Conservation (phyloP, 2,113 vertebrate species). For the Entomyzon cyanotis region DNA sequence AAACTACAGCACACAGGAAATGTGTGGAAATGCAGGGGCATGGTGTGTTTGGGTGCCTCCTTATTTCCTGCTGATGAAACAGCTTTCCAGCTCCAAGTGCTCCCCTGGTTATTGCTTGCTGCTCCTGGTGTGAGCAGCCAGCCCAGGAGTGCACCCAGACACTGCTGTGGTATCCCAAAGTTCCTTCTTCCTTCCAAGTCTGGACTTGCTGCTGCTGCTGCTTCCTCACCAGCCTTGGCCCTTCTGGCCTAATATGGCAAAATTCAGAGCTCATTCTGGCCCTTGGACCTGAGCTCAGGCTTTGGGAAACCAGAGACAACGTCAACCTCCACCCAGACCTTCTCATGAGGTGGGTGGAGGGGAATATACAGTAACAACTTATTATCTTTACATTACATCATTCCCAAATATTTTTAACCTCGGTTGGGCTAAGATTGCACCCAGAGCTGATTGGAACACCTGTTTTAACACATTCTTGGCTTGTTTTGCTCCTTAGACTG, state of each 20-base stretch:
- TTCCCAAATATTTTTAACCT: slow-evolving; percentile 56
- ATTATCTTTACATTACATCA: slow-evolving; percentile 33
- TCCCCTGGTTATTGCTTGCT: background rate
- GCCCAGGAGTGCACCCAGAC: background rate
- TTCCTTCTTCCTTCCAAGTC: background rate
- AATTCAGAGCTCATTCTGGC: background rate
- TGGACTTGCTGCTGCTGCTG: background rate
- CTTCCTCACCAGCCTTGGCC: background rate
- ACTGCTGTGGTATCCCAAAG: background rate
- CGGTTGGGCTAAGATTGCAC: slow-evolving; percentile 34
- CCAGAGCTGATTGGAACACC: slow-evolving; percentile 37
- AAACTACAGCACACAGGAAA: background rate
- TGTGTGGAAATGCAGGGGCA: background rate
- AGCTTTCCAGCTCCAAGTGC: background rate
- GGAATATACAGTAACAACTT: background rate
- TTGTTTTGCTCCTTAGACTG: slow-evolving; percentile 37
- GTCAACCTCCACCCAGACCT: background rate
- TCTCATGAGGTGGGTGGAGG: background rate
- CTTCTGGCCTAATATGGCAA: background rate
- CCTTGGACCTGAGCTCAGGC: background rate
- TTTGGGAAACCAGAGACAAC: background rate
- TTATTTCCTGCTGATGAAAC: background rate
- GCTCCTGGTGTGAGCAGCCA: background rate
- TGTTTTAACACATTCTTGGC: slow-evolving; percentile 64
- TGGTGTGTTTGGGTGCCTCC: background rate